Evolutionary conservation across 92 coral and sea anemone genomes (phyloP), one percentile per base, ranked within the genome.

Genomic region (Porites lobata): DNA sequence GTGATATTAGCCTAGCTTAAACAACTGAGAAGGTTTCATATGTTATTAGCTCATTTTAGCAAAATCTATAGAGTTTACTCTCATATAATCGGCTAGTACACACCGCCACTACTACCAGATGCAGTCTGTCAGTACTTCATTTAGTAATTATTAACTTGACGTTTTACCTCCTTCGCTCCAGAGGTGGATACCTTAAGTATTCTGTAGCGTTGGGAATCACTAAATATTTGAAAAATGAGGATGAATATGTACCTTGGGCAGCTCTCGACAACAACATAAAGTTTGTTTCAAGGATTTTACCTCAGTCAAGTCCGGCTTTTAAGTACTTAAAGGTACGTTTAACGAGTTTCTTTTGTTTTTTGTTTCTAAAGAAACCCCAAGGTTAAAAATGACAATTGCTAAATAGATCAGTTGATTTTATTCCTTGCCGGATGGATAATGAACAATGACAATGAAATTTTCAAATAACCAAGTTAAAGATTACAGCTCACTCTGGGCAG

Each of bases 171-270:
- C 15, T 64, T 73, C 50, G 8, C 53, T 10, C 14, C 78, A 95
- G 98, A 26, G 98, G 86, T 9, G 94, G 94, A 32, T 80, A 83
- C 52, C 62, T 93, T 21, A 86, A 93, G 88, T 95, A 95, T 88
- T 69, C 92, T 50, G 82, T 22, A 43, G 91, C 95, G 4, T 82
- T 95, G 50, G 77, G 83, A 68, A 59, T 95, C 64, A 95, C 98
- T 9, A 80, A 91, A 53, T 95, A 95, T 69, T 20, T 95, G 18
- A 79, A 79, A 69, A 79, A 79, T 19, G 98, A 95, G 56, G 87
- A 56, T 2, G 93, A 86, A 63, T 93, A 87, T 65, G 98, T 93
- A 21, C 96, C 98, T 9, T 95, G 98, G 98, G 38, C 9, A 52
- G 93, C 94, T 32, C 80, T 88, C 1, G 20, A 26, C 2, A 21